Base-by-base conservation (phyloP, 2,888 invertebrate species). In the Drosophila limbata region DNA sequence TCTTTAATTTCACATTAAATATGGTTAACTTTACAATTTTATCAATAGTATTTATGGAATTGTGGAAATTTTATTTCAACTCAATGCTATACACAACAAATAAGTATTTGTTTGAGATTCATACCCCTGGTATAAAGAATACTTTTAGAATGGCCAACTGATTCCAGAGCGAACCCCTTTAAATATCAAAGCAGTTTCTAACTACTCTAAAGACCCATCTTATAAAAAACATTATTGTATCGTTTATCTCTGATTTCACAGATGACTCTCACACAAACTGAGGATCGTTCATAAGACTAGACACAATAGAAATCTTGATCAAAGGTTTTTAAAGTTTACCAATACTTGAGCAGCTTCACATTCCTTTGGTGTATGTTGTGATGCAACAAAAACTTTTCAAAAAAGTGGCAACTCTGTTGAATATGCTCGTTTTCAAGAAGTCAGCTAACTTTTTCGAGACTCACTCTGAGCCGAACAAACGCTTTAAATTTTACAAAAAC, bases 401-500 rank as follows among this genome's bases (percentile, higher is more conserved):
- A 28, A 19, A 42, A 45, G 45, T 56, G 56, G 21, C 31, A 69
- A 62, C 40, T 69, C 48, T 39, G 53, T 51, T 56, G 42, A 60
- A 57, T 45, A 44, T 72, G 53, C 21, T 45, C 19, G 17, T 45
- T 19, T 35, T 50, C 19, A 13, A 50, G 21, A 50, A 35, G 50
- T 19, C n/a, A 13, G 53, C 48, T 19, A 53, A 40, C n/a, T 31
- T 52, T 61, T 50, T 37, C 31, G 47, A 21, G 45, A 10, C 9
- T 44, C 19, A 21, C 19, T 19, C 13, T 21, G 13, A 45, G 40
- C 37, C 48, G 37, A 68, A 69, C 67, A 79, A 79, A 67, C 56
- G 77, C 73, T 62, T 80, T 65, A 82, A 80, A 61, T 77, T 71
- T 60, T 33, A 42, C 35, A 10, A 53, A 59, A 74, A 55, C 60